These are phyloP conservation scores for Psittacula derbiana DNA, from an alignment of 2,797 vertebrate species.

Conservation along the genomic window DNA sequence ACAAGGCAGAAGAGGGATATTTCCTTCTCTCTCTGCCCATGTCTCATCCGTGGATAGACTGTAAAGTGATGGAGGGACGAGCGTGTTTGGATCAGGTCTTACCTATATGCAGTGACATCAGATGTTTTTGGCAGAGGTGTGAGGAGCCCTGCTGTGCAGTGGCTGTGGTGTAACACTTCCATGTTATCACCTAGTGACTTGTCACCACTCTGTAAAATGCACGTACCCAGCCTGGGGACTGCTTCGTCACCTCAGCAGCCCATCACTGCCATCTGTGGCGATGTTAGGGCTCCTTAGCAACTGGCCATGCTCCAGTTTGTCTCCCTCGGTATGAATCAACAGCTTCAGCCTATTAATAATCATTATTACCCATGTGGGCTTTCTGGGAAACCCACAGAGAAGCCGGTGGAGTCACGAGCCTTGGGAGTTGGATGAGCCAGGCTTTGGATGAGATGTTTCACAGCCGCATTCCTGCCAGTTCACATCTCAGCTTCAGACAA, in stretches of 20 bases:
- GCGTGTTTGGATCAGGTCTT: neutral
- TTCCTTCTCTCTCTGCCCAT: neutral
- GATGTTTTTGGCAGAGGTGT: neutral
- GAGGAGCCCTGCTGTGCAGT: neutral
- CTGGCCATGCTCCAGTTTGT: conserved; percentile 19
- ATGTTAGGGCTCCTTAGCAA: neutral
- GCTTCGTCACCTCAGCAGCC: neutral
- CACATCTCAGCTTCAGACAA: neutral
- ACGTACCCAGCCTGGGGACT: neutral
- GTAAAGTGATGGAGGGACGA: neutral
- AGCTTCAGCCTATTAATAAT: conserved; percentile 57
- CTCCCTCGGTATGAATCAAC: conserved; percentile 52
- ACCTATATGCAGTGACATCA: neutral
- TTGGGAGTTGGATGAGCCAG: neutral
- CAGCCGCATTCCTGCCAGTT: neutral
- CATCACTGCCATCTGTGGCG: conserved; percentile 17
- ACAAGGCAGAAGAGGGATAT: neutral
- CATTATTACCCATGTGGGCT: conserved; percentile 14
- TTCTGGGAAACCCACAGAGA: conserved; percentile 50
- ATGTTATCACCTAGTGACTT: conserved; percentile 16
- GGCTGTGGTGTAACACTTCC: neutral
- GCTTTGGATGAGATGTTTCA: neutral
- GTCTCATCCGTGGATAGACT: neutral
- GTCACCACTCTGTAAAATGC: neutral
- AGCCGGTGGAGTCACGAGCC: neutral